Evolutionary conservation across 2,113 vertebrate genomes (phyloP), one percentile per base, ranked within the genome.

Genomic region (Platichthys flesus): DNA sequence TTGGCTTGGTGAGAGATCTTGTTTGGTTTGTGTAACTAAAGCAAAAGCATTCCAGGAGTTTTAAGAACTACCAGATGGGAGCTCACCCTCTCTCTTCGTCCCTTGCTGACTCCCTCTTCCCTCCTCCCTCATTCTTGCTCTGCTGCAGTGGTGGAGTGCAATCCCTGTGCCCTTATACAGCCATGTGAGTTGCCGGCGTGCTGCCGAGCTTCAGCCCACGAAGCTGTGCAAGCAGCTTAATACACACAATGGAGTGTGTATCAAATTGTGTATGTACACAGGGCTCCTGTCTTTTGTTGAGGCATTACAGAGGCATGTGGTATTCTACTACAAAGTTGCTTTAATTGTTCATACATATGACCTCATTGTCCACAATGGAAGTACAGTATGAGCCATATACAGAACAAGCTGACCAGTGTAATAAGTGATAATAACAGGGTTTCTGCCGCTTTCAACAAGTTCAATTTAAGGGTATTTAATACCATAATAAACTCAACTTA

Each of bases 1-100:
- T 88, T 81, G 88, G 86, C 90, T 89, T 91, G 90, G 92, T 90
- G 84, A 84, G 88, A 86, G 93, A 74, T 82, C 88, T 93, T 95
- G 94, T 95, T 95, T 95, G 91, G 93, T 93, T 95, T 94, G 93
- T 93, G 94, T 94, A 92, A 94, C 94, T 95, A 94, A 93, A 95
- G 94, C 94, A 94, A 94, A 95, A 92, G 93, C 94, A 95, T 95
- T 95, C 94, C 94, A 95, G 91, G 87, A 91, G 92, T 94, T 94
- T 94, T 95, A 95, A 95, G 92, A 91, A 94, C 93, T 94, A 95
- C 93, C 94, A 95, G 94, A 95, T 95, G 94, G 92, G 84, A 90
- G 88, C 82, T 85, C 82, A 70, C 82, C 80, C 91, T 83, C 84
- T 74, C 88, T 77, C 6, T 31, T 7, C 20, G 18, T 3, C 24